These are phyloP conservation scores for Coelinius sp. DNA, from an alignment of 2,888 invertebrate species.

Conservation along the genomic window DNA sequence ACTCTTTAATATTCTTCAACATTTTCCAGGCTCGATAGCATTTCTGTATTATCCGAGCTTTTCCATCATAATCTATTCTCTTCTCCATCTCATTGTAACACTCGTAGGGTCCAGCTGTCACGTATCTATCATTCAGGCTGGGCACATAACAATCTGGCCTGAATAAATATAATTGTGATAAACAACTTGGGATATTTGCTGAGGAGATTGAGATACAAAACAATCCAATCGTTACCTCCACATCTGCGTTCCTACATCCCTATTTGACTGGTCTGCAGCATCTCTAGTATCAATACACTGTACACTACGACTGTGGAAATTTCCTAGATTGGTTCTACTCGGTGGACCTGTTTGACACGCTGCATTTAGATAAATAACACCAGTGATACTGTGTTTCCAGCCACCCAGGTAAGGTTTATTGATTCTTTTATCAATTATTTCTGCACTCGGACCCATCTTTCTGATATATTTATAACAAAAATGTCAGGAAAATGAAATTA, in stretches of 20 bases:
- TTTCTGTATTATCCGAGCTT: slow-evolving; percentile 77
- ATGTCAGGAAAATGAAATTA: background rate
- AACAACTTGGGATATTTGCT: background rate
- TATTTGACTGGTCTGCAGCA: slow-evolving; percentile 71
- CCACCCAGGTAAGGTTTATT: slow-evolving; percentile 87
- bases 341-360: slow-evolving; percentile 84
- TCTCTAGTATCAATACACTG: slow-evolving; percentile 77
- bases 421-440: slow-evolving; percentile 75
- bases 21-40: slow-evolving; percentile 76
- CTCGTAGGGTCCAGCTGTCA: slow-evolving; percentile 77
- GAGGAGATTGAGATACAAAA: background rate
- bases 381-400: slow-evolving; percentile 80
- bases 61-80: slow-evolving; percentile 73
- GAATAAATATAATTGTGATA: slow-evolving; percentile 35
- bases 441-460: slow-evolving; percentile 61
- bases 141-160: slow-evolving; percentile 75
- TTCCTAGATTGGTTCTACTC: slow-evolving; percentile 56
- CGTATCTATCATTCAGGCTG: slow-evolving; percentile 76
- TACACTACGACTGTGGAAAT: slow-evolving; percentile 75
- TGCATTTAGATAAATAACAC: slow-evolving; percentile 84
- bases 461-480: background rate
- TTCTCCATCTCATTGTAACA: slow-evolving; percentile 76
- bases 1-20: slow-evolving; percentile 71
- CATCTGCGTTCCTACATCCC: slow-evolving; percentile 78
- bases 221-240: slow-evolving; percentile 56